Conservation (phyloP, 2,888 invertebrate genomes). For the Allacma fusca region DNA sequence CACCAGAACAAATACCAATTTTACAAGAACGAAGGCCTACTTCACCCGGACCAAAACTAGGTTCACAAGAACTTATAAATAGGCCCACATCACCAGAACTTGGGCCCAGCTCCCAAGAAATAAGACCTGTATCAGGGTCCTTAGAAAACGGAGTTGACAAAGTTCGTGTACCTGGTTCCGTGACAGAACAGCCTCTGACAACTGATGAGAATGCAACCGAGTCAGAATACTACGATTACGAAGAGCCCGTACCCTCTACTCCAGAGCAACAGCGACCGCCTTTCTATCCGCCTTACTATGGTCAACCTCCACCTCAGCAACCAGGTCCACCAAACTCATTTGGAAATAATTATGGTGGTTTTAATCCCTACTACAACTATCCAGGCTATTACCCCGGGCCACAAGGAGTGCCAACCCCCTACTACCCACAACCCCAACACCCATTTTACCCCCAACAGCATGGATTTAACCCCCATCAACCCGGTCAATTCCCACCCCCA, state of each 20-base stretch:
- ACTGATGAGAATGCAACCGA: slow-evolving; percentile 29
- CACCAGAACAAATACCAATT: too few species aligned
- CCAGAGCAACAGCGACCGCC: slow-evolving; percentile 27
- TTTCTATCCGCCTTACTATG: slow-evolving; percentile 41
- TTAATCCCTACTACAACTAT: slow-evolving; percentile 37
- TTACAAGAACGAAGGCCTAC: too few species aligned
- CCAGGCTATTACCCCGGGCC: slow-evolving; percentile 20
- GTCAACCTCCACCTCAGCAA: slow-evolving; percentile 32
- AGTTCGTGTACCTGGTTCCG: too few species aligned
- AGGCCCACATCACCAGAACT: too few species aligned
- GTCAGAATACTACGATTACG: slow-evolving; percentile 39
- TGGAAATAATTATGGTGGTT: slow-evolving; percentile 27
- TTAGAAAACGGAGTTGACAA: too few species aligned
- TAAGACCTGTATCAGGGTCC: too few species aligned
- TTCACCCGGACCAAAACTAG: too few species aligned
- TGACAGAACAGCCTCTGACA: slow-evolving; percentile 19
- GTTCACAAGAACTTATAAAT: too few species aligned
- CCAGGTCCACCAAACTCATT: slow-evolving; percentile 42
- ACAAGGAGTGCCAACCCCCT: slow-evolving; percentile 15
- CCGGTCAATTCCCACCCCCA: not conserved
- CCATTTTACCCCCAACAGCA: slow-evolving; percentile 18
- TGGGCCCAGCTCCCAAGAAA: too few species aligned
- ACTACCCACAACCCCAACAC: slow-evolving; percentile 29
- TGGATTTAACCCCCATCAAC: slow-evolving; percentile 10
- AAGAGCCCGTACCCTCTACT: slow-evolving; percentile 1